phyloP scores from a whole-genome alignment of 2,797 vertebrate genomes.

The Cossypha polioptera region DNA sequence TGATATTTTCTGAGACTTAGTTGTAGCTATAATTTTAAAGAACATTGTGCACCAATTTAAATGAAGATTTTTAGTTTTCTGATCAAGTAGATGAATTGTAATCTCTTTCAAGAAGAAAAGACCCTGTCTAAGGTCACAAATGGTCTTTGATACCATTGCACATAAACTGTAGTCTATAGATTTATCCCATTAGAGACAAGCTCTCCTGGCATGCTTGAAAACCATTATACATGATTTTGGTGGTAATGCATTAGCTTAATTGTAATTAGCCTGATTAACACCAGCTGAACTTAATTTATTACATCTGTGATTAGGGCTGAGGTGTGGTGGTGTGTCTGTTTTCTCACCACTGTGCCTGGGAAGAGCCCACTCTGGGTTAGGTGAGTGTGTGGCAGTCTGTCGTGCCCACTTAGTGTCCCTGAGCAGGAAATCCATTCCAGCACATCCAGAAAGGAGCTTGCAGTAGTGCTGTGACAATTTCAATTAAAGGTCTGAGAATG shows the following conservation, averaged over 20 bases:
- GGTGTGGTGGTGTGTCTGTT: background rate
- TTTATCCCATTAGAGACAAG: background rate
- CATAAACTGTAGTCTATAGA: background rate
- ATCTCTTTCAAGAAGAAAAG: background rate
- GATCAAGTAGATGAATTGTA: background rate
- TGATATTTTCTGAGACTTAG: background rate
- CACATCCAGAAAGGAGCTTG: background rate
- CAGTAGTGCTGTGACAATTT: conserved; percentile 20
- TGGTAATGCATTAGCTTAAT: background rate
- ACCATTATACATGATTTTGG: background rate
- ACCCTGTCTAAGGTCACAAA: background rate
- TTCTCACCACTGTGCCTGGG: background rate
- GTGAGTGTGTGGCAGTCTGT: background rate
- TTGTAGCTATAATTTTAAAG: background rate
- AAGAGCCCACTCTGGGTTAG: background rate
- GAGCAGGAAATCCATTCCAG: background rate
- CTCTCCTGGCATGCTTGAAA: background rate
- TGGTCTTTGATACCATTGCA: background rate
- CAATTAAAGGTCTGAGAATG: conserved; percentile 62
- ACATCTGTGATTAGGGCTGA: background rate
- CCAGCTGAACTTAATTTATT: background rate
- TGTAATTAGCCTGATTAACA: background rate
- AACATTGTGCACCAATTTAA: background rate
- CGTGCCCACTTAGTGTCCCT: background rate
- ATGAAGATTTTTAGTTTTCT: background rate